Conservation (phyloP, 2,797 vertebrate genomes). For the Hipposideros larvatus region DNA sequence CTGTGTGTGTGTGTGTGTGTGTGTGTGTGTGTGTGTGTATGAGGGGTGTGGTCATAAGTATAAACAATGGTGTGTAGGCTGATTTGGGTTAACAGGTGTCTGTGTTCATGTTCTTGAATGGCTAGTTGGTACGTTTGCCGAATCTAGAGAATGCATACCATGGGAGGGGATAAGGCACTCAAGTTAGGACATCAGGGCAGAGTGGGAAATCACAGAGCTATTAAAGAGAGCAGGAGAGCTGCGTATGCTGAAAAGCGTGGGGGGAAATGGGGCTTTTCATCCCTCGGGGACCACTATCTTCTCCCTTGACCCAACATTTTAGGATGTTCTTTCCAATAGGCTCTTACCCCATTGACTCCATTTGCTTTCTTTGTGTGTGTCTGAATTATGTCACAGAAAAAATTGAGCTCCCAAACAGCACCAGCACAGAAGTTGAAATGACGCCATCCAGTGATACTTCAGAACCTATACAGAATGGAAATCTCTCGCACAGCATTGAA, state of each 20-base stretch:
- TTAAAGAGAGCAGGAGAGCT: not conserved
- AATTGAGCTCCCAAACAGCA: conserved; percentile 94
- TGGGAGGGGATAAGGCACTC: not conserved
- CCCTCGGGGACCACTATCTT: not conserved
- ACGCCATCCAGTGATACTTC: conserved; percentile 93
- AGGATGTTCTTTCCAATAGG: not conserved
- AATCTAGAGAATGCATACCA: not conserved
- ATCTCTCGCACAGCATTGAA: conserved; percentile 93
- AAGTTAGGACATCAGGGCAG: not conserved
- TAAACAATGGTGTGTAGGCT: not conserved
- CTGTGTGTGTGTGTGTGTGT: too few relatives aligned
- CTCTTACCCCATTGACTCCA: not conserved
- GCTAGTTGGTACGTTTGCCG: not conserved
- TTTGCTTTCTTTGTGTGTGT: conserved; percentile 74
- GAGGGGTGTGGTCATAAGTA: not conserved
- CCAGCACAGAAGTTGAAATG: conserved; percentile 96
- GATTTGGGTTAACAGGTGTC: not conserved
- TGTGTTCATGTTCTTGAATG: not conserved
- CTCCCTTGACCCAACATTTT: not conserved
- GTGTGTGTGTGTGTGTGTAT: too few relatives aligned
- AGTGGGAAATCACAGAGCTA: not conserved
- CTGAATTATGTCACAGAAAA: conserved; percentile 89
- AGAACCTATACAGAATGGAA: conserved; percentile 93
- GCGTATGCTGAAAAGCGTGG: fast-evolving
- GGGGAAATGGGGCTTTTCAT: not conserved